phyloP scores from a whole-genome alignment of 2,888 invertebrate genomes.

The Drosophila incognita region DNA sequence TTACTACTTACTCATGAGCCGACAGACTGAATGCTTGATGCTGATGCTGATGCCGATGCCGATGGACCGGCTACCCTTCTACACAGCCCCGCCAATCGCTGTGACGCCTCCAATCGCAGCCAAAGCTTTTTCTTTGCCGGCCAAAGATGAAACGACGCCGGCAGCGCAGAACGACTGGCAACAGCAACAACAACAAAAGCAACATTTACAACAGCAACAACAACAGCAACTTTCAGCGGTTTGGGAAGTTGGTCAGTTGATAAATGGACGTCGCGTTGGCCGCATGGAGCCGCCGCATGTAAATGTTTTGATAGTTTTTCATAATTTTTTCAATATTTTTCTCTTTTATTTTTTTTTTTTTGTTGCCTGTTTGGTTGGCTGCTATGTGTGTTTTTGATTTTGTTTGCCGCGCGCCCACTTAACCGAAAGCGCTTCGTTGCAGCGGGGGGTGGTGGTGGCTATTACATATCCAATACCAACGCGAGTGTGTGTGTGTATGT shows the following conservation, averaged over 20 bases:
- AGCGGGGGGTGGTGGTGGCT: background rate
- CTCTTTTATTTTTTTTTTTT: constrained; percentile 32
- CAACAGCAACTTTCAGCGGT: constrained; percentile 43
- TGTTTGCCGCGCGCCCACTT: constrained; percentile 52
- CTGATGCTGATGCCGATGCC: background rate
- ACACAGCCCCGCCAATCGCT: constrained; percentile 12
- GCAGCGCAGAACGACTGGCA: constrained; percentile 52
- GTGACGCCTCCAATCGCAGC: constrained; percentile 23
- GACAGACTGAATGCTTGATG: constrained; percentile 4
- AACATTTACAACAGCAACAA: constrained; percentile 48
- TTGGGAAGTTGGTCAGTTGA: constrained; percentile 74
- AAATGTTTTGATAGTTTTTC: constrained; percentile 82
- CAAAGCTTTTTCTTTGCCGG: constrained; percentile 53
- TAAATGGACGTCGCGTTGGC: constrained; percentile 76
- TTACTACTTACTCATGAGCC: constrained; percentile 35
- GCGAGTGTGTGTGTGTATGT: constrained; percentile 14
- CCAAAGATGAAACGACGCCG: constrained; percentile 76
- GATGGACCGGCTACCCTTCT: constrained; percentile 6
- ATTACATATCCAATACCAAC: constrained; percentile 11
- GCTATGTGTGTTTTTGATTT: constrained; percentile 73
- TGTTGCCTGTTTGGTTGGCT: constrained; percentile 50
- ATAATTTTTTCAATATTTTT: constrained; percentile 64
- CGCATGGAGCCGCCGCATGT: constrained; percentile 59
- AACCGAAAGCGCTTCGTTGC: constrained; percentile 10
- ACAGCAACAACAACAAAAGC: constrained; percentile 40